Evolutionary conservation across 2,888 invertebrate species (phyloP).

Genomic region (Rhorus exstirpatorius): DNA sequence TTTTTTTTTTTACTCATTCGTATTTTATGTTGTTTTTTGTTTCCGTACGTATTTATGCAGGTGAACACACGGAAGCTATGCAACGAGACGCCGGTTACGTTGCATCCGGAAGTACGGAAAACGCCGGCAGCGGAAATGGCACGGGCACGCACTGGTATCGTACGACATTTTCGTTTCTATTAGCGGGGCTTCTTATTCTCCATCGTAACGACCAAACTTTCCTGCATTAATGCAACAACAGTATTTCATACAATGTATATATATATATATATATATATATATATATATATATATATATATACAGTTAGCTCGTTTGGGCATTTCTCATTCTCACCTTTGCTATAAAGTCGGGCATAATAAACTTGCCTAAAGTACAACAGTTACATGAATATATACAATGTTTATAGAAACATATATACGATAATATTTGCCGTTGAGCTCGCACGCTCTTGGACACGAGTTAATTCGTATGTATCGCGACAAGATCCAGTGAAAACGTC

Average conservation of each 20-base stretch:
- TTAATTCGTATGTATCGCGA: slow-evolving; percentile 55
- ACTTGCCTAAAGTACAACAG: slow-evolving; percentile 49
- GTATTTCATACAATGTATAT: slow-evolving; percentile 72
- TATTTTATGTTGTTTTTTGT: slow-evolving; percentile 14
- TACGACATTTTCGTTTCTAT: slow-evolving; percentile 78
- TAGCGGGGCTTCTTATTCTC: slow-evolving; percentile 80
- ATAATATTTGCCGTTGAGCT: slow-evolving; percentile 63
- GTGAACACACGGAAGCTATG: slow-evolving; percentile 89
- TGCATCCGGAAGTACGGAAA: slow-evolving; percentile 78
- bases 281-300: too few species aligned
- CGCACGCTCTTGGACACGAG: slow-evolving; percentile 48
- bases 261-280: too few species aligned
- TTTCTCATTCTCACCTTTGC: slow-evolving; percentile 52
- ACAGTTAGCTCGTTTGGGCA: slow-evolving; percentile 46
- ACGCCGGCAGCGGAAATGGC: slow-evolving; percentile 49
- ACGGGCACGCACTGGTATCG: slow-evolving; percentile 72
- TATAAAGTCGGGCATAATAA: slow-evolving; percentile 55
- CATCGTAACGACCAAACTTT: slow-evolving; percentile 78
- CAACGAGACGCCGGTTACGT: slow-evolving; percentile 87
- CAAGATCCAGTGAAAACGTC: slow-evolving; percentile 31
- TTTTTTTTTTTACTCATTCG: too few species aligned
- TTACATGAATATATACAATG: slow-evolving; percentile 18
- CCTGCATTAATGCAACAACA: slow-evolving; percentile 77
- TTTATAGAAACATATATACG: slow-evolving; percentile 32
- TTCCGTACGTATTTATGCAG: slow-evolving; percentile 85